Percentiles rank a stretch among this genome's conserved stretches.
These are phyloP conservation scores for Phrynosoma blainvillii DNA, from an alignment of 2,113 vertebrate species.

Conservation along the genomic window DNA sequence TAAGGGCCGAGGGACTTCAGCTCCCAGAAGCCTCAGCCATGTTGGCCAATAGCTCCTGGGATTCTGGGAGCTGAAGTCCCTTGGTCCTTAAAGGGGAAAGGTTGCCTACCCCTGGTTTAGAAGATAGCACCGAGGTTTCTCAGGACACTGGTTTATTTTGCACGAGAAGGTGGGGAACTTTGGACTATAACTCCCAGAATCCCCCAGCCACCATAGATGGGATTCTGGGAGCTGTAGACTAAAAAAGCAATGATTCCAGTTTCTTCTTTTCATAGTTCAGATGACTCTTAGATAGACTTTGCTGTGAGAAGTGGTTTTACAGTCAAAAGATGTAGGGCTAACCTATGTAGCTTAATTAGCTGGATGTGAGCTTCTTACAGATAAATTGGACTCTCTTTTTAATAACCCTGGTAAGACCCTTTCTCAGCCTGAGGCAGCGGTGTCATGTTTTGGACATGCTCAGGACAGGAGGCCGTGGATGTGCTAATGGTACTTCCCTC, in stretches of 20 bases:
- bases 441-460: neutral
- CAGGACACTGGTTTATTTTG: neutral
- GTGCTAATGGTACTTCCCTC: neutral
- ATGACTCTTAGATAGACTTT: neutral
- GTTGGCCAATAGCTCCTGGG: too few relatives aligned
- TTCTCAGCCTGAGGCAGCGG: neutral
- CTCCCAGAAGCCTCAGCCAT: too few relatives aligned
- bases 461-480: neutral
- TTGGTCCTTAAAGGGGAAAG: too few relatives aligned
- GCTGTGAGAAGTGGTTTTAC: neutral
- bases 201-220: too few relatives aligned
- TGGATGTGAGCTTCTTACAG: neutral
- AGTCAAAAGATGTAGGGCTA: neutral
- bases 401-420: neutral
- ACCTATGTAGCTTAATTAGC: neutral
- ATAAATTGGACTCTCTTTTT: neutral
- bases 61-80: too few relatives aligned
- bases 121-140: neutral
- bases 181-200: too few relatives aligned
- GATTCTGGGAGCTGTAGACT: too few relatives aligned
- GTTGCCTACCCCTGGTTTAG: too few relatives aligned
- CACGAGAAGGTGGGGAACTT: too few relatives aligned
- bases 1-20: too few relatives aligned
- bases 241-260: too few relatives aligned
- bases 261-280: too few relatives aligned